Base-by-base conservation (phyloP, 2,888 invertebrate species). In the Sarcophaga subvicina region DNA sequence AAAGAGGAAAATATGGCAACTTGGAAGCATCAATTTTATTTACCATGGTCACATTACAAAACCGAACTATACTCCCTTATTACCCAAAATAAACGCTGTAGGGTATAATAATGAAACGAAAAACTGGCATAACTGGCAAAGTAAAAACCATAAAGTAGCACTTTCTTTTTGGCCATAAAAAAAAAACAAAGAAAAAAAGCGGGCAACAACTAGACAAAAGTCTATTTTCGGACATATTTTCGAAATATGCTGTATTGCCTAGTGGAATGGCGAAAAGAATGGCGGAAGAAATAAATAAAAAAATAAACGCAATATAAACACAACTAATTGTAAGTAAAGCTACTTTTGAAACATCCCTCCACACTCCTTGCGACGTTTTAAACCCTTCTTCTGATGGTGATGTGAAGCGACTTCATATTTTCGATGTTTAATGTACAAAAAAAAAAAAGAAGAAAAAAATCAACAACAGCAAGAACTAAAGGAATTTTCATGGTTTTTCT, bases 321-420 rank as follows among this genome's bases (percentile, higher is more conserved):
- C 79, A 79, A 82, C 84, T 87, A 87, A 87, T 87, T 87, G 87
- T 87, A 84, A 87, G 87, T 84, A 87, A 87, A 87, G 87, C 67
- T 81, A 79, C 59, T 47, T 45, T 47, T 78, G 54, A 54, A 14
- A 17, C 17, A 14, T 0, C 14, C 14, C 14, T 14, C 17, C 49
- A 2, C 3, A 49, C 22, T 72, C 25, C 14, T 59, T 37, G 22
- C 27, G 10, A 25, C 22, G 4, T 37, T 14, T 17, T 25, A 54
- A 62, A 73, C 20, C 8, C 62, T 22, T 69, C 59, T 17, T 69
- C 60, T 27, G 6, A 25, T 17, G 73, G 54, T 54, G 17, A 14
- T 4, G 54, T 54, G 1, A 17, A 54, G 17, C 17, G 17, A 54
- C 54, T 77, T 22, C 64, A 83, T 25, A 60, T 77, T 71, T 71